Conservation (phyloP, 2,888 invertebrate species). For the Oxyscelio sp. region DNA sequence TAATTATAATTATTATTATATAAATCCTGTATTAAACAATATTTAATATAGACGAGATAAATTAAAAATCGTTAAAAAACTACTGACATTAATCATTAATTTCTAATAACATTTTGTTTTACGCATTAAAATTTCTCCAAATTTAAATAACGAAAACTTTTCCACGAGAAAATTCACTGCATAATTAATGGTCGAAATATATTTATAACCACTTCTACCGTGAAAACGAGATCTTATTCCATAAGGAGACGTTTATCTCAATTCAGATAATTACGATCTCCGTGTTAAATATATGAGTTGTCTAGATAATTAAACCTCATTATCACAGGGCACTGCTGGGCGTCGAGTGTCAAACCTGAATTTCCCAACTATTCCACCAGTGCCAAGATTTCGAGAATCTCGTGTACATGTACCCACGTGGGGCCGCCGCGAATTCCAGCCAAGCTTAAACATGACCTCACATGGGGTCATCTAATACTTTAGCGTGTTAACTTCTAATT, state of each 20-base stretch:
- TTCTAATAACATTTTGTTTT: too few species aligned
- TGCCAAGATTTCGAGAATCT: conserved; percentile 47
- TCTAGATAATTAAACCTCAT: conserved; percentile 37
- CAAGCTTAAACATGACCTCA: conserved; percentile 39
- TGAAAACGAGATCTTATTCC: neutral
- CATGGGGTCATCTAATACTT: conserved; percentile 46
- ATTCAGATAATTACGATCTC: conserved; percentile 6
- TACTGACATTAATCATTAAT: too few species aligned
- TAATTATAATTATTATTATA: too few species aligned
- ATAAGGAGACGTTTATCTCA: conserved; percentile 8
- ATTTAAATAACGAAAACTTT: too few species aligned
- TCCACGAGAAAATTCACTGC: too few species aligned
- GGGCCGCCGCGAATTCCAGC: conserved; percentile 6
- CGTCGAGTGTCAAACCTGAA: conserved; percentile 24
- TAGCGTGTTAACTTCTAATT: conserved; percentile 56
- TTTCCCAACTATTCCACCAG: conserved; percentile 21
- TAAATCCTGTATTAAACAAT: too few species aligned
- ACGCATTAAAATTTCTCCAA: too few species aligned
- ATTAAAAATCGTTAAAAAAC: too few species aligned
- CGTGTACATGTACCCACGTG: conserved; percentile 33
- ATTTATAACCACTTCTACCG: too few species aligned
- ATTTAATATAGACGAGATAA: too few species aligned
- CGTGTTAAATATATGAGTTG: neutral
- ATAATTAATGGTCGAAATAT: too few species aligned
- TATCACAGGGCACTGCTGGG: conserved; percentile 12